Conservation (phyloP, 1,140 invertebrate genomes). For the Sycophila sp. region DNA sequence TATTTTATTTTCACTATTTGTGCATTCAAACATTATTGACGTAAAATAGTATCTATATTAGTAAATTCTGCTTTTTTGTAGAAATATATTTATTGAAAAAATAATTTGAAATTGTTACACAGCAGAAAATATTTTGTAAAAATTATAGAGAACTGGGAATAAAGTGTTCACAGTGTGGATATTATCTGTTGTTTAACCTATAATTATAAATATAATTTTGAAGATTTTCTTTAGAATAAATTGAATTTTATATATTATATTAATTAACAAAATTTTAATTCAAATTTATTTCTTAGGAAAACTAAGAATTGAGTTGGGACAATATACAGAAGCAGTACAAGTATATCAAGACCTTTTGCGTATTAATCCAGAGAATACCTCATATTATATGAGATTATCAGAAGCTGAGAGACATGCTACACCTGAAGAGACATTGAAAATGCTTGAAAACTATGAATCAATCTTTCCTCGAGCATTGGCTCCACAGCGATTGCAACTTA, state of each 20-base stretch:
- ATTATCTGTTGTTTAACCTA: too few species aligned
- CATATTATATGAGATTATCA: slow-evolving; percentile 91
- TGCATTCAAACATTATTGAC: too few species aligned
- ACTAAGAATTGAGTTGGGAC: slow-evolving; percentile 75
- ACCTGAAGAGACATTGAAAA: slow-evolving; percentile 79
- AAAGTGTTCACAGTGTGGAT: too few species aligned
- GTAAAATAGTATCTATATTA: too few species aligned
- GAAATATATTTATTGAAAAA: too few species aligned
- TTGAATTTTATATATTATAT: background rate
- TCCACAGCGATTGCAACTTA: slow-evolving; percentile 86
- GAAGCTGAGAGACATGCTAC: slow-evolving; percentile 79
- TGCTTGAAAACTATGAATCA: slow-evolving; percentile 83
- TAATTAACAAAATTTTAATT: background rate
- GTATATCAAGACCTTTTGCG: slow-evolving; percentile 88
- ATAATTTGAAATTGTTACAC: too few species aligned
- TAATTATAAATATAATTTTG: slow-evolving; percentile 25
- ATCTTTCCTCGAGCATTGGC: slow-evolving; percentile 87
- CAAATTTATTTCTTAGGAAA: slow-evolving; percentile 59
- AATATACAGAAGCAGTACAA: slow-evolving; percentile 78
- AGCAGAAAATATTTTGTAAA: too few species aligned
- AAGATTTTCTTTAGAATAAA: background rate
- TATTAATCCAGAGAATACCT: slow-evolving; percentile 95
- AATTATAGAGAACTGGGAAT: too few species aligned
- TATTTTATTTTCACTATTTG: slow-evolving; percentile 2
- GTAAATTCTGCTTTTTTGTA: too few species aligned